These are phyloP conservation scores for Platichthys stellatus DNA, from an alignment of 2,113 vertebrate species.

Conservation along the genomic window DNA sequence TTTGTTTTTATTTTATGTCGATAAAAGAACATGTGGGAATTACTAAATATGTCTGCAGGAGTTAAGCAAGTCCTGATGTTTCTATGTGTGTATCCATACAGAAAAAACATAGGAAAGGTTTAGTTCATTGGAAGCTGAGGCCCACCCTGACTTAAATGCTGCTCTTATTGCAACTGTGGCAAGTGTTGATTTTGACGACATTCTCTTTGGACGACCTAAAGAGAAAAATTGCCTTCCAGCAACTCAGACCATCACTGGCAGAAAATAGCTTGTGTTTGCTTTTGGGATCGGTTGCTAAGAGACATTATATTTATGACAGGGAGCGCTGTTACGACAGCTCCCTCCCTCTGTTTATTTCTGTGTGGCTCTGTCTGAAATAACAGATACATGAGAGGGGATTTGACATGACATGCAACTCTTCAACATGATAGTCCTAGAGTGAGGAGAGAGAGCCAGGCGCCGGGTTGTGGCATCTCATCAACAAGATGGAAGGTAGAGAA, in stretches of 20 bases:
- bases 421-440: conserved; percentile 14
- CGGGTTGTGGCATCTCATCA: conserved; percentile 26
- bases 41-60: background rate
- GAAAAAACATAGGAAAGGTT: conserved; percentile 6
- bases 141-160: background rate
- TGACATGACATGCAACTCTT: conserved; percentile 12
- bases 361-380: background rate
- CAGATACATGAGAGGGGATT: background rate
- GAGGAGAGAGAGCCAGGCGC: background rate
- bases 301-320: background rate
- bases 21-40: background rate
- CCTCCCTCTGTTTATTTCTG: background rate
- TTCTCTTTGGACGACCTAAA: conserved; percentile 3
- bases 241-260: background rate
- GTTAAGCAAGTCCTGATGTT: background rate
- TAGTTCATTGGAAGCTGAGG: conserved; percentile 1
- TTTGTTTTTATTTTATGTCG: background rate
- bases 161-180: background rate
- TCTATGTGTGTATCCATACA: background rate
- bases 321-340: background rate
- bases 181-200: conserved; percentile 5
- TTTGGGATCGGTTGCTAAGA: conserved; percentile 18
- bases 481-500: conserved; percentile 16
- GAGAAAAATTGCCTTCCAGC: conserved; percentile 3
- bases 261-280: conserved; percentile 22